Conservation (phyloP, 2,888 invertebrate species). For the Ptychoptera contaminata region DNA sequence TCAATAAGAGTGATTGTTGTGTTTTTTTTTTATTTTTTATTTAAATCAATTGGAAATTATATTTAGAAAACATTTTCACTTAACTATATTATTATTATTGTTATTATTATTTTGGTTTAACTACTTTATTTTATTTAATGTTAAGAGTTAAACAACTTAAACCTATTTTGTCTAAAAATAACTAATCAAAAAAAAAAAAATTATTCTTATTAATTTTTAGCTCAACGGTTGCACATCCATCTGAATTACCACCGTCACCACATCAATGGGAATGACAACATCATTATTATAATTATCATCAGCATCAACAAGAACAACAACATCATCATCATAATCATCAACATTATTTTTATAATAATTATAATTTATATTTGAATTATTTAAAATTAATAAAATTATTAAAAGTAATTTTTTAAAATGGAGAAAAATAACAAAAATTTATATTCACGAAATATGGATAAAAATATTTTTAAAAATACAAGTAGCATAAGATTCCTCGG, state of each 20-base stretch:
- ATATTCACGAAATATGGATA: no score
- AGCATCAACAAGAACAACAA: no score
- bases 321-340: no score
- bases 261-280: constrained; percentile 92
- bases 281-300: constrained; percentile 8
- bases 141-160: neutral
- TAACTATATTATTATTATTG: no score
- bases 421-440: no score
- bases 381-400: no score
- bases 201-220: constrained; percentile 41
- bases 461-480: no score
- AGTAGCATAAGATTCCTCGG: no score
- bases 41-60: neutral
- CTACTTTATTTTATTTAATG: neutral
- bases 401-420: no score
- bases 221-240: constrained; percentile 93
- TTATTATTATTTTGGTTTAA: neutral
- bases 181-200: neutral
- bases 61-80: neutral
- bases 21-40: neutral
- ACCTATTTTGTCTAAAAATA: neutral
- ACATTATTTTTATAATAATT: no score
- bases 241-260: constrained; percentile 95
- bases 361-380: neutral
- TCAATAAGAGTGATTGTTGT: neutral